phyloP scores from a whole-genome alignment of 2,888 invertebrate genomes.

The Tribolium freemani region DNA sequence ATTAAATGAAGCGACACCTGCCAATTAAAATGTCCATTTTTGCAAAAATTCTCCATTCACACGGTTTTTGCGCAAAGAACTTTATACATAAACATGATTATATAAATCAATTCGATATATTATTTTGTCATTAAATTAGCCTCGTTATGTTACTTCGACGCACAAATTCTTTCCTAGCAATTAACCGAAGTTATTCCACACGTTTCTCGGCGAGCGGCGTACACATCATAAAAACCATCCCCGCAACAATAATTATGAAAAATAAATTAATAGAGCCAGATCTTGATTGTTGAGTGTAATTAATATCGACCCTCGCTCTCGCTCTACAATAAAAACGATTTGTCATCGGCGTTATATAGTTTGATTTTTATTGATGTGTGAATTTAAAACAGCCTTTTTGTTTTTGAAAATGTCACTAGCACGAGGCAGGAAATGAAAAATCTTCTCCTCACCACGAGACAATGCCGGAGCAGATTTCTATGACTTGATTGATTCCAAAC shows the following conservation, averaged over 20 bases:
- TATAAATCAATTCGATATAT: constrained; percentile 34
- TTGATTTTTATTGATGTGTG: constrained; percentile 34
- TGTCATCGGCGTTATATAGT: constrained; percentile 31
- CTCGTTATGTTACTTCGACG: constrained; percentile 28
- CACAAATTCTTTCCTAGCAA: constrained; percentile 30
- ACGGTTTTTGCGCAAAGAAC: constrained; percentile 17
- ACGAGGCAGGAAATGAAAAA: constrained; percentile 3
- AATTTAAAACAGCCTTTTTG: constrained; percentile 15
- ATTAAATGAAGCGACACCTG: constrained; percentile 13
- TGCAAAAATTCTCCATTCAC: constrained; percentile 29
- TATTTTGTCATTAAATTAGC: constrained; percentile 38
- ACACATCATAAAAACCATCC: constrained; percentile 20
- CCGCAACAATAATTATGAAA: constrained; percentile 30
- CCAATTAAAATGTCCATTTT: constrained; percentile 20
- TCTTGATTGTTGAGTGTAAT: constrained; percentile 36
- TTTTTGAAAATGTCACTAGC: constrained; percentile 21
- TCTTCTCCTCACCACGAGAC: not conserved
- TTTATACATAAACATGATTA: constrained; percentile 26
- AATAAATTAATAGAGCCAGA: constrained; percentile 35
- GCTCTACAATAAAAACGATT: constrained; percentile 32
- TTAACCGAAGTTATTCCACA: constrained; percentile 33
- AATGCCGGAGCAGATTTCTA: constrained; percentile 6
- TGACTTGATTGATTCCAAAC: constrained; percentile 20
- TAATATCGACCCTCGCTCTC: constrained; percentile 26
- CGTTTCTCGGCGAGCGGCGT: constrained; percentile 7